Conservation (phyloP, 1,140 invertebrate species). For the Prorops nasuta region DNA sequence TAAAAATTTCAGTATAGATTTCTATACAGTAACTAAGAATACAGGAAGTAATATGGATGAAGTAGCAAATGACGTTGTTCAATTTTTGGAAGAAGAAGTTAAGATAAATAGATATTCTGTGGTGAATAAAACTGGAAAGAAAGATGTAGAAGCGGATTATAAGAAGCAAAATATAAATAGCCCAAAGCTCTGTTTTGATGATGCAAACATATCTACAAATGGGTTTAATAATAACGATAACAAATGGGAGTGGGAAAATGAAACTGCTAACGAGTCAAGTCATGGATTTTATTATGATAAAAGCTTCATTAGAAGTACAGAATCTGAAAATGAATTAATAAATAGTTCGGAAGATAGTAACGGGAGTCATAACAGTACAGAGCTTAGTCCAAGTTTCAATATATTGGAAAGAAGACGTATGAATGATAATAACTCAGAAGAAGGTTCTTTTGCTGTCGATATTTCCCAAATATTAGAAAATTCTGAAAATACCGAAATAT, state of each 20-base stretch:
- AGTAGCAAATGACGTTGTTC: slow-evolving; percentile 46
- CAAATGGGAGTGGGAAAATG: background rate
- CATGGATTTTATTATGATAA: too few relatives aligned
- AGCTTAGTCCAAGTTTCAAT: background rate
- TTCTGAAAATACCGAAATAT: slow-evolving; percentile 35
- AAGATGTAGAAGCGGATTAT: background rate
- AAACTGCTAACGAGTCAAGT: background rate
- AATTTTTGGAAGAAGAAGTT: slow-evolving; percentile 34
- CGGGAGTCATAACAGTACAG: background rate
- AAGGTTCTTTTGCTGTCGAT: slow-evolving; percentile 27
- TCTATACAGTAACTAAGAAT: slow-evolving; percentile 54
- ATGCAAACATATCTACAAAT: slow-evolving; percentile 12
- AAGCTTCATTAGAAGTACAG: too few relatives aligned
- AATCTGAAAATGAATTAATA: background rate
- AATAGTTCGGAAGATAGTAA: background rate
- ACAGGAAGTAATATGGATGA: slow-evolving; percentile 51
- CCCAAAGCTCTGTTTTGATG: background rate
- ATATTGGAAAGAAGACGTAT: background rate
- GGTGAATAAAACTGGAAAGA: background rate
- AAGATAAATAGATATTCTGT: background rate
- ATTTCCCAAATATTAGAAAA: slow-evolving; percentile 34
- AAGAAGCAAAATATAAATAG: background rate
- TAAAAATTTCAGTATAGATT: slow-evolving; percentile 62
- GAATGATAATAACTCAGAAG: slow-evolving; percentile 6
- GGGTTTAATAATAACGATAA: slow-evolving; percentile 12